Evolutionary conservation across 2,113 vertebrate genomes (phyloP), one percentile per base, ranked within the genome.

Genomic region (Labeo rohita): DNA sequence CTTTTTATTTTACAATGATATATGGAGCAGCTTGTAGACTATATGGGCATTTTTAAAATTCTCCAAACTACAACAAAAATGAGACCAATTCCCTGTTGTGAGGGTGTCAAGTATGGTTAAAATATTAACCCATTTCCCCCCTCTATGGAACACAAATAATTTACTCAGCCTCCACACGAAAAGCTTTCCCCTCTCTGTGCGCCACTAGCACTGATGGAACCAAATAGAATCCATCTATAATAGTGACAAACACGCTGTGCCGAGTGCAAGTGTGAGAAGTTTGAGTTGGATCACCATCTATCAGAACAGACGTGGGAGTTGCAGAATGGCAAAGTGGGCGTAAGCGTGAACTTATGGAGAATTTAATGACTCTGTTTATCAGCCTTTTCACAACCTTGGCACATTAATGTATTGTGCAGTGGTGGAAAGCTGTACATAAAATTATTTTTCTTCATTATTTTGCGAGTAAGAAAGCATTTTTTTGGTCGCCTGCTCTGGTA

Each of bases 221-320:
- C 61, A 73, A 80, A 87, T 72, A 74, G 68, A 72, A 34, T 34
- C 47, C 86, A 87, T 87, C 72, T 81, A 72, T 87, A 74, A 87
- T 39, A 65, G 74, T 87, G 86, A 81, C 86, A 87, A 87, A 77
- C 85, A 73, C 54, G 73, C 66, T 23, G 39, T 80, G 63, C n/a
- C 49, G 56, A 23, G 83, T 81, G 45, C 12, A 65, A 65, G 54
- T 45, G n/a, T 79, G 75, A 68, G 52, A 84, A 80, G 47, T 78
- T 80, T 49, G 54, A 61, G 39, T 68, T 52, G 52, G 78, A 52
- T 63, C 78, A 81, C 74, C 83, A 87, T 87, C 76, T 45, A 84
- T 87, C 83, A 84, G 65, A 12, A 43, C 39, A n/a, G 76, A 47
- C 36, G 21, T 61, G 66, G 34, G 66, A 75, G 61, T 47, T 54